Percentiles rank a stretch among this genome's conserved stretches.
Conservation (phyloP, 2,113 vertebrate genomes). For the Acrocephalus kingi region DNA sequence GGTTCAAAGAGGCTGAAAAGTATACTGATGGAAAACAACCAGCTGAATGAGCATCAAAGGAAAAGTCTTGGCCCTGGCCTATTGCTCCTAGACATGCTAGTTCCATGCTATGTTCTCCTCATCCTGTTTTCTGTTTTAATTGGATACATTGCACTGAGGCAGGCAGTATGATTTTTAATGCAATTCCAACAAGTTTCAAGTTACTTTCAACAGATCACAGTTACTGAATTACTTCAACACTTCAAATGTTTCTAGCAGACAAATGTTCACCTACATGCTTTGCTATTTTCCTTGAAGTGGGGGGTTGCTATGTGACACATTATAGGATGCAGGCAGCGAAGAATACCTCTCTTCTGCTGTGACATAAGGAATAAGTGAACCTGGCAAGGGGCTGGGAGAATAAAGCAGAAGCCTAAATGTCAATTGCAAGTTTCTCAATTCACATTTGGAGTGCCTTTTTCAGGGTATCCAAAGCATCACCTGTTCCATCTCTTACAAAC, state of each 20-base stretch:
- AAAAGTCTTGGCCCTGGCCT: conserved; percentile 42
- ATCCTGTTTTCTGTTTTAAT: conserved; percentile 69
- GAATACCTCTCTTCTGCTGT: neutral
- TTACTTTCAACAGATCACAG: conserved; percentile 49
- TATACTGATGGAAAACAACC: conserved; percentile 33
- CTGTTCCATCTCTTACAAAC: neutral
- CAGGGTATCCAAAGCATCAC: neutral
- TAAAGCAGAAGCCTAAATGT: neutral
- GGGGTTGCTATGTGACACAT: neutral
- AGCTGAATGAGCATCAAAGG: conserved; percentile 57
- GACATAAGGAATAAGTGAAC: neutral
- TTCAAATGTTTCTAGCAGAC: conserved; percentile 18
- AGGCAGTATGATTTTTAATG: neutral
- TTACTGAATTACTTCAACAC: conserved; percentile 22
- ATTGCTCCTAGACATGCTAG: conserved; percentile 7
- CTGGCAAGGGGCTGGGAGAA: neutral
- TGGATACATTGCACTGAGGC: conserved; percentile 6
- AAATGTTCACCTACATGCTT: neutral
- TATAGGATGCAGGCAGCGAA: neutral
- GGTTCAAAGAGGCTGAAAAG: conserved; percentile 44
- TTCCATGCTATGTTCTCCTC: conserved; percentile 11
- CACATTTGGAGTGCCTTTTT: neutral
- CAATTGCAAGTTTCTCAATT: neutral
- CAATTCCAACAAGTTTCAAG: conserved; percentile 35
- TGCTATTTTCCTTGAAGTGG: neutral